Conservation (phyloP, 1,140 invertebrate species). For the Mya arenaria region DNA sequence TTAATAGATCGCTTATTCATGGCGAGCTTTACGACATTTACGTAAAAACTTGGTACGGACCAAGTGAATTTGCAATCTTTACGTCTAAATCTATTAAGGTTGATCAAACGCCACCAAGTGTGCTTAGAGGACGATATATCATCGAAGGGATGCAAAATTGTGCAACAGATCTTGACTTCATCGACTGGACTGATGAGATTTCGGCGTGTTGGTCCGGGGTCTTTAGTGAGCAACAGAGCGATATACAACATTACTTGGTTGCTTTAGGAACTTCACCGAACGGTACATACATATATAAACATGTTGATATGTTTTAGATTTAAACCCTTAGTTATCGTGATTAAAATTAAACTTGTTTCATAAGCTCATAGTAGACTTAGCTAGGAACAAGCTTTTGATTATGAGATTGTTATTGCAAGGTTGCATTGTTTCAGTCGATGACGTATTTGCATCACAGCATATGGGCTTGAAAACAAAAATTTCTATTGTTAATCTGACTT, state of each 20-base stretch:
- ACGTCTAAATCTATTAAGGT: not conserved
- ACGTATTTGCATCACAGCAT: slow-evolving; percentile 15
- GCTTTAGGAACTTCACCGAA: slow-evolving; percentile 45
- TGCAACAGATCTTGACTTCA: not conserved
- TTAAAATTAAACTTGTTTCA: not conserved
- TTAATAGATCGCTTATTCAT: not conserved
- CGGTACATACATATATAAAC: not conserved
- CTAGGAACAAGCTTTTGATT: not conserved
- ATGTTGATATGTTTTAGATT: too few relatives aligned
- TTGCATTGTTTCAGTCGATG: slow-evolving; percentile 49
- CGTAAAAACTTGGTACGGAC: slow-evolving; percentile 14
- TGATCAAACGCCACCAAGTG: slow-evolving; percentile 4
- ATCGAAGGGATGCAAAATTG: slow-evolving; percentile 9
- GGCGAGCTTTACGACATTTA: not conserved
- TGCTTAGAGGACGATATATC: not conserved
- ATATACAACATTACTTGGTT: slow-evolving; percentile 32
- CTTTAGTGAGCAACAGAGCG: slow-evolving; percentile 47
- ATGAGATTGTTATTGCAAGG: not conserved
- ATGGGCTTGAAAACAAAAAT: slow-evolving; percentile 26
- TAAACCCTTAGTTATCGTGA: too few relatives aligned
- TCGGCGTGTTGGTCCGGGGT: slow-evolving; percentile 57
- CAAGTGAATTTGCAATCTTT: not conserved
- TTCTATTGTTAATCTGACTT: not conserved
- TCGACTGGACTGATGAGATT: slow-evolving; percentile 12
- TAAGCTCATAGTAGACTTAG: not conserved